phyloP scores from a whole-genome alignment of 2,888 invertebrate genomes.

The Oscheius sp. region DNA sequence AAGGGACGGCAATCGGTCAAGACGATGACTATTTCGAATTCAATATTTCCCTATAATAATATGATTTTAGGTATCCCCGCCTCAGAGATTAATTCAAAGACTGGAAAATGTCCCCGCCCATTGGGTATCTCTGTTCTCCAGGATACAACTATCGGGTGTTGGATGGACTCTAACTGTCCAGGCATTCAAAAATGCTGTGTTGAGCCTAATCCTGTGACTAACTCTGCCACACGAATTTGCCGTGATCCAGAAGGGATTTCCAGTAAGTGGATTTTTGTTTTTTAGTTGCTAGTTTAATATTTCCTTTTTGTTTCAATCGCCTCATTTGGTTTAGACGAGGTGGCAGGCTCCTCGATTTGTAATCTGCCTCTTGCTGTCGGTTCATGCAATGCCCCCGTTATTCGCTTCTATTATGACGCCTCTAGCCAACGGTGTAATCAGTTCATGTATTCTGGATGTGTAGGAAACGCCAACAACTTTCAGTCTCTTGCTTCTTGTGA shows the following conservation, averaged over 20 bases:
- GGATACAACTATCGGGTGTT: slow-evolving; percentile 65
- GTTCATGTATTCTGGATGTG: slow-evolving; percentile 60
- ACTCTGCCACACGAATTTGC: slow-evolving; percentile 66
- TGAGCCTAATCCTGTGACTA: slow-evolving; percentile 68
- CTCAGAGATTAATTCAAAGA: slow-evolving; percentile 67
- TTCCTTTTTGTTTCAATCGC: slow-evolving; percentile 5
- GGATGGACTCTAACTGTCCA: slow-evolving; percentile 68
- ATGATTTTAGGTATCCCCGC: slow-evolving; percentile 64
- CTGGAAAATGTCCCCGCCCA: slow-evolving; percentile 66
- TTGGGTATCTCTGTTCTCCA: slow-evolving; percentile 64
- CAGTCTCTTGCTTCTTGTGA: slow-evolving; percentile 65
- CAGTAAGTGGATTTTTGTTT: slow-evolving; percentile 43
- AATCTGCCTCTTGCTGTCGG: slow-evolving; percentile 64
- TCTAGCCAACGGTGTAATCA: slow-evolving; percentile 57
- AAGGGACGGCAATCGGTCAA: slow-evolving; percentile 4
- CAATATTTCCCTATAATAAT: not conserved
- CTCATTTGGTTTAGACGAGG: slow-evolving; percentile 20
- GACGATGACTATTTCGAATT: not conserved
- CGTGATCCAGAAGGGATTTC: slow-evolving; percentile 66
- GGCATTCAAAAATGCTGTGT: slow-evolving; percentile 69
- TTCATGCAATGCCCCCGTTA: slow-evolving; percentile 59
- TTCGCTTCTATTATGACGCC: slow-evolving; percentile 65
- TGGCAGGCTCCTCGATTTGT: slow-evolving; percentile 62
- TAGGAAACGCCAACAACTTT: slow-evolving; percentile 69
- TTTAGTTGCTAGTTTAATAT: not conserved